A percentile compares a stretch with the other conserved stretches of the same genome.
These are phyloP conservation scores for Serilophus lunatus DNA, from an alignment of 2,113 vertebrate species.

Conservation along the genomic window DNA sequence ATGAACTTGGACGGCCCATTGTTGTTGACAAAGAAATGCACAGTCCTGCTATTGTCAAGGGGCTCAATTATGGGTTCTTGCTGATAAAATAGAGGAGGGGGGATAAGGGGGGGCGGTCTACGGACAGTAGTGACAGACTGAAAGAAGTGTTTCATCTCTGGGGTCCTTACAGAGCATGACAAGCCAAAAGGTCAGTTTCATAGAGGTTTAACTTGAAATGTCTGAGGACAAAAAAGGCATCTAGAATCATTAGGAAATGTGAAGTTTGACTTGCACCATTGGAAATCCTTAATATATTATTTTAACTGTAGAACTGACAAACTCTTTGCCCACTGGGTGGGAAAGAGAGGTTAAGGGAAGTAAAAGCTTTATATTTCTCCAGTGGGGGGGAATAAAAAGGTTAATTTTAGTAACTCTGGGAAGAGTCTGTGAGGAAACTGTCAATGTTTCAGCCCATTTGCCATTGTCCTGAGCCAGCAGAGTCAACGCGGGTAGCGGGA, in stretches of 20 bases:
- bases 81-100: slow-evolving; percentile 53
- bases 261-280: slow-evolving; percentile 61
- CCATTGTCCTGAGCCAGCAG: neutral
- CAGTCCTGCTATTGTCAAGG: slow-evolving; percentile 71
- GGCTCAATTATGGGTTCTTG: slow-evolving; percentile 73
- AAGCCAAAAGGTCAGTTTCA: slow-evolving; percentile 54
- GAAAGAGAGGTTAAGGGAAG: slow-evolving; percentile 45
- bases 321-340: slow-evolving; percentile 38
- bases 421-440: slow-evolving; percentile 37
- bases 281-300: slow-evolving; percentile 61
- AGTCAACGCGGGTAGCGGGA: neutral
- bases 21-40: slow-evolving; percentile 72
- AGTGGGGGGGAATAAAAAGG: slow-evolving; percentile 43
- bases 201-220: slow-evolving; percentile 31
- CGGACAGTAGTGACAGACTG: slow-evolving; percentile 47
- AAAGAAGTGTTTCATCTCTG: slow-evolving; percentile 60
- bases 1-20: slow-evolving; percentile 80
- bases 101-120: neutral
- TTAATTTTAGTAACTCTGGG: slow-evolving; percentile 57
- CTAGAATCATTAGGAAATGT: slow-evolving; percentile 62
- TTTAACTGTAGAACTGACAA: slow-evolving; percentile 56
- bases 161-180: slow-evolving; percentile 42
- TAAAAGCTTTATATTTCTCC: slow-evolving; percentile 58
- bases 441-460: slow-evolving; percentile 15
- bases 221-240: slow-evolving; percentile 48